phyloP scores from a whole-genome alignment of 2,797 vertebrate genomes.

The Euthynnus affinis region DNA sequence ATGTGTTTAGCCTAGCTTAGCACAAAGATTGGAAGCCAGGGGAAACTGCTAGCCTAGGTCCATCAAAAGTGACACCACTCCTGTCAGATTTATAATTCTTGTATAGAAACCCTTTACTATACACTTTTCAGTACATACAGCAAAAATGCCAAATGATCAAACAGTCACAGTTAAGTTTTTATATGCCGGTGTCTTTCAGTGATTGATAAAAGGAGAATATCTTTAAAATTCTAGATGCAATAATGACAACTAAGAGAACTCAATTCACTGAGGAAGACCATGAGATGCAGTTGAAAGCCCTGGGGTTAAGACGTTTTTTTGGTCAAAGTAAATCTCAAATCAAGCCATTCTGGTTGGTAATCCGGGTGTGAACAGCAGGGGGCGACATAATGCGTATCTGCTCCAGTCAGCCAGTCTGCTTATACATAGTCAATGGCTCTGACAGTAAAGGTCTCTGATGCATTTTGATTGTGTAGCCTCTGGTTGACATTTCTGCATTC shows the following conservation, averaged over 20 bases:
- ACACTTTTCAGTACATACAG: background rate
- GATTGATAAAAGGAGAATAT: too few species aligned
- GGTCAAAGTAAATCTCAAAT: background rate
- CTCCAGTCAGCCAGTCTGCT: background rate
- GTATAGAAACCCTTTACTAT: too few species aligned
- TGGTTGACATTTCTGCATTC: background rate
- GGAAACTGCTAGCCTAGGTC: background rate
- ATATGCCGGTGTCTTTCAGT: background rate
- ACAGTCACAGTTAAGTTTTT: background rate
- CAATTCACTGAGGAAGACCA: background rate
- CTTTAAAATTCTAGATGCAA: too few species aligned
- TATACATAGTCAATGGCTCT: too few species aligned
- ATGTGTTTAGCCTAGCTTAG: background rate
- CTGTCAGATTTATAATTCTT: too few species aligned
- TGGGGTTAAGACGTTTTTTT: background rate
- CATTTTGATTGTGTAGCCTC: background rate
- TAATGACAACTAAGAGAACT: background rate
- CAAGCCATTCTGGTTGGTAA: background rate
- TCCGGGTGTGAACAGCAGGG: conserved; percentile 16
- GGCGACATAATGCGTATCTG: background rate
- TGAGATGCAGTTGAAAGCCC: too few species aligned
- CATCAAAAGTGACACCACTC: background rate
- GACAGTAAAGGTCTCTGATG: background rate
- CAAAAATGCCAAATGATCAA: background rate
- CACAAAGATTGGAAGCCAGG: background rate